Percentiles rank a stretch among this genome's conserved stretches.
These are phyloP conservation scores for Rhyacichthys aspro DNA, from an alignment of 2,797 vertebrate species.

Conservation along the genomic window DNA sequence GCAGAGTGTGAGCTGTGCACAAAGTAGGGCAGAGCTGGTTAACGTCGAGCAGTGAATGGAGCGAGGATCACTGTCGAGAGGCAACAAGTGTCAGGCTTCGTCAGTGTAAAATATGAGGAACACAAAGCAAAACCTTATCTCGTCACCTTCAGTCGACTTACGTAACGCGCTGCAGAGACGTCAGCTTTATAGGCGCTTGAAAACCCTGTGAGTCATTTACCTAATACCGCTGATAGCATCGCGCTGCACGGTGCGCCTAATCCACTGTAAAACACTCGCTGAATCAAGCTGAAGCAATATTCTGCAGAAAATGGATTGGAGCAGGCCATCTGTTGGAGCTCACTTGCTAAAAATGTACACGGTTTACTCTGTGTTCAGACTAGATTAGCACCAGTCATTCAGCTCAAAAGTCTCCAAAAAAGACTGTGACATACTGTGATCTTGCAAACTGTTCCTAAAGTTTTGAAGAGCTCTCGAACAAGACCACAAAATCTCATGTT, in stretches of 20 bases:
- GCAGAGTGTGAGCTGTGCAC: slow-evolving; percentile 46
- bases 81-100: slow-evolving; percentile 42
- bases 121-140: slow-evolving; percentile 11
- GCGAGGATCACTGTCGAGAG: slow-evolving; percentile 50
- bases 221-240: slow-evolving; percentile 18
- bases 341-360: slow-evolving; percentile 2
- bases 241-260: slow-evolving; percentile 23
- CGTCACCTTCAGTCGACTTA: slow-evolving; percentile 2
- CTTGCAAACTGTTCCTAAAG: too few species aligned
- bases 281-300: slow-evolving; percentile 13
- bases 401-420: too few species aligned
- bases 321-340: slow-evolving; percentile 24
- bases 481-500: background rate
- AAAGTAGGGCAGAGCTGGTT: slow-evolving; percentile 77
- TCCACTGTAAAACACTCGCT: slow-evolving; percentile 19
- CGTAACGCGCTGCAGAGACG: slow-evolving; percentile 2
- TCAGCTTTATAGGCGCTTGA: slow-evolving; percentile 10
- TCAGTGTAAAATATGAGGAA: slow-evolving; percentile 15
- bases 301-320: slow-evolving; percentile 14
- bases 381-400: slow-evolving; percentile 6
- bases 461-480: background rate
- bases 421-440: too few species aligned
- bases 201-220: slow-evolving; percentile 24
- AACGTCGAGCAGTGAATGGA: slow-evolving; percentile 48
- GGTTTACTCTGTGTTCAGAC: slow-evolving; percentile 12